Evolutionary conservation across 1,140 invertebrate species (phyloP).

Genomic region (Drosophila rufa): DNA sequence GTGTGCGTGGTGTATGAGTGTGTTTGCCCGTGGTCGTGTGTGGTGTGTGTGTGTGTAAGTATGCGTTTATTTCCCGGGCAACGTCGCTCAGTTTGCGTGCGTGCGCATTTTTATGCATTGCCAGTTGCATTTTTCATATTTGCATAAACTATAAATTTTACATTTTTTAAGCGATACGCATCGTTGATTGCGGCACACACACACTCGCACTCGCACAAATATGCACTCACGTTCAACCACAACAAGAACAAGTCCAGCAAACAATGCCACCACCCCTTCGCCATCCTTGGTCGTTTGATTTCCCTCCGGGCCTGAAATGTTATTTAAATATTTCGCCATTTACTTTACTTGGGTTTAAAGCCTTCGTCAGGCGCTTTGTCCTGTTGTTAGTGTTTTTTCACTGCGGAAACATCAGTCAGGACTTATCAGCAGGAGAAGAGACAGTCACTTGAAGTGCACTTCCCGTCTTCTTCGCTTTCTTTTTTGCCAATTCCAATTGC

Average conservation of each 20-base stretch:
- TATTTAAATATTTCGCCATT: conserved; percentile 76
- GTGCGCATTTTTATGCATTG: conserved; percentile 83
- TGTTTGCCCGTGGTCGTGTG: conserved; percentile 37
- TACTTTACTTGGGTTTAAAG: conserved; percentile 53
- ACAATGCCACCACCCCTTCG: conserved; percentile 29
- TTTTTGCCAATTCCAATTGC: conserved; percentile 55
- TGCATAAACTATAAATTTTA: conserved; percentile 84
- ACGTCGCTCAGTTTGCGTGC: conserved; percentile 76
- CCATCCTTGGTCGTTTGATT: conserved; percentile 18
- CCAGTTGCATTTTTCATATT: conserved; percentile 84
- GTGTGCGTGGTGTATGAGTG: conserved; percentile 24
- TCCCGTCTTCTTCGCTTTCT: conserved; percentile 1
- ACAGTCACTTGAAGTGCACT: conserved; percentile 51
- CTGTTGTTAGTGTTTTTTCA: conserved; percentile 7
- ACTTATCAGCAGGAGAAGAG: conserved; percentile 17
- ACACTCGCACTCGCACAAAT: not conserved
- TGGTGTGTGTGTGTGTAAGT: conserved; percentile 43
- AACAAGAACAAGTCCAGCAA: conserved; percentile 57
- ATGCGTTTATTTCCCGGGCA: conserved; percentile 24
- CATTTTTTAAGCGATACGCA: conserved; percentile 84
- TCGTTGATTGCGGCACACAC: conserved; percentile 72
- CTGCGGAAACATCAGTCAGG: conserved; percentile 23
- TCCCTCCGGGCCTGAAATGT: conserved; percentile 45
- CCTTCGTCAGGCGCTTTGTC: conserved; percentile 16
- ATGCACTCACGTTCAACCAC: conserved; percentile 38